A percentile compares a stretch with the other conserved stretches of the same genome.
phyloP scores from a whole-genome alignment of 1,140 invertebrate species.

The Drosophila funebris region DNA sequence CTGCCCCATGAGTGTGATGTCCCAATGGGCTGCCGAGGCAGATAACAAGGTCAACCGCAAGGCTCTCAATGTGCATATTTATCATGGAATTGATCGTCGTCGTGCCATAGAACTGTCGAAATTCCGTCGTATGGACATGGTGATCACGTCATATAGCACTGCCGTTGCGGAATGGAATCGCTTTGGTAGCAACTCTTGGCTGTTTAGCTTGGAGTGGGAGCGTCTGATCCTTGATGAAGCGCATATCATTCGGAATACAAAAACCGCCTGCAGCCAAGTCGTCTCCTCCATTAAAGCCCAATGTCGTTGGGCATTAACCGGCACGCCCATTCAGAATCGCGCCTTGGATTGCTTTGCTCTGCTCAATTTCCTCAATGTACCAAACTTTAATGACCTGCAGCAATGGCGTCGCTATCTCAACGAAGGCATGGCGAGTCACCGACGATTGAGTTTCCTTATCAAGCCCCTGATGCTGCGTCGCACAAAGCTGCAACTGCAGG shows the following conservation, averaged over 20 bases:
- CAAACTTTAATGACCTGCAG: slow-evolving; percentile 41
- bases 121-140: slow-evolving; percentile 29
- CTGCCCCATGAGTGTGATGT: slow-evolving; percentile 56
- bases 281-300: slow-evolving; percentile 25
- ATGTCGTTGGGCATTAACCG: slow-evolving; percentile 53
- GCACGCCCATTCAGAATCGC: slow-evolving; percentile 53
- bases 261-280: slow-evolving; percentile 18
- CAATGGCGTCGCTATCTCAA: slow-evolving; percentile 38
- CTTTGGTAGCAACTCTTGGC: slow-evolving; percentile 14
- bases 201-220: slow-evolving; percentile 44
- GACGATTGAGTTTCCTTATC: slow-evolving; percentile 34
- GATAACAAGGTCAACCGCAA: slow-evolving; percentile 35
- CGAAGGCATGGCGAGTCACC: slow-evolving; percentile 24
- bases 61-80: slow-evolving; percentile 24
- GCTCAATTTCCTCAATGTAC: slow-evolving; percentile 43
- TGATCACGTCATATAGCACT: slow-evolving; percentile 47
- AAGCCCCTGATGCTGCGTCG: slow-evolving; percentile 55
- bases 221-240: slow-evolving; percentile 59
- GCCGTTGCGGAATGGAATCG: slow-evolving; percentile 19
- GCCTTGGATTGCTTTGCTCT: slow-evolving; percentile 55
- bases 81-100: slow-evolving; percentile 49
- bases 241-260: slow-evolving; percentile 40
- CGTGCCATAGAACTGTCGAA: slow-evolving; percentile 4
- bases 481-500: slow-evolving; percentile 47
- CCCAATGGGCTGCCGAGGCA: slow-evolving; percentile 47